Conservation (phyloP, 2,113 vertebrate genomes). For the Misgurnus mizolepis region DNA sequence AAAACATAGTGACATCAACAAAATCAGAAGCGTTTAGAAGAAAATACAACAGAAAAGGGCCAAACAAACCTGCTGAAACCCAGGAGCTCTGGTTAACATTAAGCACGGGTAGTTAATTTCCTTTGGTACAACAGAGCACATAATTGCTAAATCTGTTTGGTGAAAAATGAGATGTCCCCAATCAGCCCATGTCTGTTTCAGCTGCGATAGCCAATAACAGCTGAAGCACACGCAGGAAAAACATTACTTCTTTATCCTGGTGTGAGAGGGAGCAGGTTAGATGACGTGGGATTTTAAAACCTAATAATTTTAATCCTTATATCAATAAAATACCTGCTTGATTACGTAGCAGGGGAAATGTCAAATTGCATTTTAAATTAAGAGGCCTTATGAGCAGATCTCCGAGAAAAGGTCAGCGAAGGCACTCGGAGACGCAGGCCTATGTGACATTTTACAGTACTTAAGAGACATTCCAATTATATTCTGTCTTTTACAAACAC, state of each 20-base stretch:
- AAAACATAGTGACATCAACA: no score
- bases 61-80: background rate
- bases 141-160: background rate
- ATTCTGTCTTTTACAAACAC: constrained; percentile 29
- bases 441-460: constrained; percentile 21
- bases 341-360: constrained; percentile 43
- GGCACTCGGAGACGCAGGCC: constrained; percentile 10
- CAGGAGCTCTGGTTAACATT: background rate
- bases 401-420: constrained; percentile 30
- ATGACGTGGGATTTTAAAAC: constrained; percentile 12
- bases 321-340: constrained; percentile 39
- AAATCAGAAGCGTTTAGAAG: no score
- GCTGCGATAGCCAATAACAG: constrained; percentile 4
- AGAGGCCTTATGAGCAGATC: constrained; percentile 43
- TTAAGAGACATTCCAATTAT: constrained; percentile 29
- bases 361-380: constrained; percentile 48
- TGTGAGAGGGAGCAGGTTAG: constrained; percentile 6
- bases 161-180: background rate
- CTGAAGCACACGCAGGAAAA: constrained; percentile 1
- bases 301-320: constrained; percentile 40
- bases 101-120: background rate
- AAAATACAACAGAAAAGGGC: no score
- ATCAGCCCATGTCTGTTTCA: background rate
- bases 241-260: constrained; percentile 1
- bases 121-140: background rate